phyloP scores from a whole-genome alignment of 2,113 vertebrate species.

The Rutilus rutilus region DNA sequence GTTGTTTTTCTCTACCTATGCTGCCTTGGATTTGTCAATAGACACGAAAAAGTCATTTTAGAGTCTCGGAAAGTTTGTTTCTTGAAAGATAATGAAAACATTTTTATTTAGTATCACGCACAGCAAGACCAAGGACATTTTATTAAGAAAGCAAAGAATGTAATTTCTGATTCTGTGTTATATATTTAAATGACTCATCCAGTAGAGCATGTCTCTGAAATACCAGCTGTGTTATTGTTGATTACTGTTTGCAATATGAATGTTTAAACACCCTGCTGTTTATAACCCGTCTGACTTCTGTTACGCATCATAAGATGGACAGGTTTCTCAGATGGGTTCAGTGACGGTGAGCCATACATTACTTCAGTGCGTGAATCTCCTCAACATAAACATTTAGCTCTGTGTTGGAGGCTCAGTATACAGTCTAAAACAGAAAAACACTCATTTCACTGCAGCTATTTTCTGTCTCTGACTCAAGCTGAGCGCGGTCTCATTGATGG shows the following conservation, averaged over 20 bases:
- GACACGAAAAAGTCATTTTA: not conserved
- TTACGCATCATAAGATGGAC: not conserved
- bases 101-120: too few species aligned
- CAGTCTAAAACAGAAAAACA: conserved; percentile 10
- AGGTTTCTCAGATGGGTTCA: conserved; percentile 10
- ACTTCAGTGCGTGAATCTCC: not conserved
- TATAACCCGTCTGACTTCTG: not conserved
- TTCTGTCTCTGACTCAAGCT: not conserved
- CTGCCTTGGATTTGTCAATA: not conserved
- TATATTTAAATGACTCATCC: not conserved
- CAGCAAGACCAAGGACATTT: not conserved
- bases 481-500: not conserved
- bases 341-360: not conserved
- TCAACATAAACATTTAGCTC: conserved; percentile 41
- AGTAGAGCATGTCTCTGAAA: conserved; percentile 8
- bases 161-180: not conserved
- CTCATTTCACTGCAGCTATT: not conserved
- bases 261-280: conserved; percentile 5
- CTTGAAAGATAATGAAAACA: not conserved
- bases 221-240: conserved; percentile 7
- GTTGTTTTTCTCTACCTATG: too few species aligned
- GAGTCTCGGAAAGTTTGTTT: not conserved
- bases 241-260: conserved; percentile 4
- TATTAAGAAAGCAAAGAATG: not conserved
- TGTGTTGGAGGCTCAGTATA: conserved; percentile 7